Conservation (phyloP, 2,888 invertebrate genomes). For the Erebia palarica region DNA sequence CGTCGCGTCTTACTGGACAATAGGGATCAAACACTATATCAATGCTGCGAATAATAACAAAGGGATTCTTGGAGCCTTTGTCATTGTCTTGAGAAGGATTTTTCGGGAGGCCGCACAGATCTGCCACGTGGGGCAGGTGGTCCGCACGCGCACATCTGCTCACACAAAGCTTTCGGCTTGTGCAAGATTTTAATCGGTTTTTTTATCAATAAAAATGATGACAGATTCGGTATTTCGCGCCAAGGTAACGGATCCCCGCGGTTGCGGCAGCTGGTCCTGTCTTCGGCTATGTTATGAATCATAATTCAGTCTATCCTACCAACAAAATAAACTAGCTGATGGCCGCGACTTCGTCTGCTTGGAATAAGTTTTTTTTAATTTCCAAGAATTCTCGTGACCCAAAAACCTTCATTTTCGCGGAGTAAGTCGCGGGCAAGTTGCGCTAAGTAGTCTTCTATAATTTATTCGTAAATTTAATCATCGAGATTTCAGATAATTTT, state of each 20-base stretch:
- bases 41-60: constrained; percentile 66
- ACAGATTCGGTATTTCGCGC: constrained; percentile 75
- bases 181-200: constrained; percentile 78
- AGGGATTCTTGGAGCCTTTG: constrained; percentile 60
- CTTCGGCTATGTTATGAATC: constrained; percentile 31
- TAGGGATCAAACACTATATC: constrained; percentile 55
- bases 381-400: too few species aligned
- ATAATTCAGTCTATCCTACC: too few species aligned
- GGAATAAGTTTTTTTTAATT: neutral
- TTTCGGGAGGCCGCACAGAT: constrained; percentile 64
- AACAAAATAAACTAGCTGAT: too few species aligned
- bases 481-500: too few species aligned
- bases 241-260: constrained; percentile 60
- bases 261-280: constrained; percentile 56
- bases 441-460: too few species aligned
- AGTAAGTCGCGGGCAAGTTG: too few species aligned
- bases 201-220: constrained; percentile 62
- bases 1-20: constrained; percentile 31
- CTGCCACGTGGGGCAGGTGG: constrained; percentile 79
- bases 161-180: constrained; percentile 62
- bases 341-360: too few species aligned
- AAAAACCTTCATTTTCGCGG: too few species aligned
- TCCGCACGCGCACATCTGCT: constrained; percentile 78
- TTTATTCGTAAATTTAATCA: too few species aligned
- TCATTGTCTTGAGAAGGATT: constrained; percentile 35